A percentile compares a stretch with the other conserved stretches of the same genome.
These are phyloP conservation scores for Lycia hirtaria DNA, from an alignment of 2,888 invertebrate species.

Conservation along the genomic window DNA sequence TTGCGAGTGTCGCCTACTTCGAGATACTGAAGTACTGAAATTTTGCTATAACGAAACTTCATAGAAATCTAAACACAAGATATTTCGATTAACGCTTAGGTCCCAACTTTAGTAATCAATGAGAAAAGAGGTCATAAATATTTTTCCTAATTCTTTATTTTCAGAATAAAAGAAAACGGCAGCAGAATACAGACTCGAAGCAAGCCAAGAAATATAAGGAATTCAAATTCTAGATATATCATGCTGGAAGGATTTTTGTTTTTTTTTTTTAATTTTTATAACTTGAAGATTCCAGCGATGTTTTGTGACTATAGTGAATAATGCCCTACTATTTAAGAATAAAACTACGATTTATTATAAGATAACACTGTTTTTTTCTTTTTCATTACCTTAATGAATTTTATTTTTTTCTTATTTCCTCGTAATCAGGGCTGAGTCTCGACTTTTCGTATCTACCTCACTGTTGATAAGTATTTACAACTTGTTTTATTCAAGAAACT, in stretches of 20 bases:
- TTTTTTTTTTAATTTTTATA: background rate
- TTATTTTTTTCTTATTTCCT: no score
- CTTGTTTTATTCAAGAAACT: no score
- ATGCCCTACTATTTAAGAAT: background rate
- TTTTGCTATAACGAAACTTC: no score
- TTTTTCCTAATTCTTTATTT: slow-evolving; percentile 64
- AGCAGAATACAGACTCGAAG: slow-evolving; percentile 95
- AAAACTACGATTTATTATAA: background rate
- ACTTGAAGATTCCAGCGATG: background rate
- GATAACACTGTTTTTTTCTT: no score
- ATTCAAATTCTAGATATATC: slow-evolving; percentile 92
- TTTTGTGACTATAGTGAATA: background rate
- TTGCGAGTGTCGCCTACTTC: no score
- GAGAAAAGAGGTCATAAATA: background rate
- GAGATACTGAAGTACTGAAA: no score
- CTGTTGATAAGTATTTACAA: no score
- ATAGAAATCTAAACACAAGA: no score
- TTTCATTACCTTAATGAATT: no score
- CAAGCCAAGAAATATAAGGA: slow-evolving; percentile 99
- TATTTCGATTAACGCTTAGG: no score
- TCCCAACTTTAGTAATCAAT: background rate
- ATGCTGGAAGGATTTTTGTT: background rate
- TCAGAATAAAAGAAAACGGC: slow-evolving; percentile 96
- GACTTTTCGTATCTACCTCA: no score
- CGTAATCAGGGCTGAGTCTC: no score